A percentile compares a stretch with the other conserved stretches of the same genome.
phyloP scores from a whole-genome alignment of 2,888 invertebrate genomes.

The Icerya purchasi region DNA sequence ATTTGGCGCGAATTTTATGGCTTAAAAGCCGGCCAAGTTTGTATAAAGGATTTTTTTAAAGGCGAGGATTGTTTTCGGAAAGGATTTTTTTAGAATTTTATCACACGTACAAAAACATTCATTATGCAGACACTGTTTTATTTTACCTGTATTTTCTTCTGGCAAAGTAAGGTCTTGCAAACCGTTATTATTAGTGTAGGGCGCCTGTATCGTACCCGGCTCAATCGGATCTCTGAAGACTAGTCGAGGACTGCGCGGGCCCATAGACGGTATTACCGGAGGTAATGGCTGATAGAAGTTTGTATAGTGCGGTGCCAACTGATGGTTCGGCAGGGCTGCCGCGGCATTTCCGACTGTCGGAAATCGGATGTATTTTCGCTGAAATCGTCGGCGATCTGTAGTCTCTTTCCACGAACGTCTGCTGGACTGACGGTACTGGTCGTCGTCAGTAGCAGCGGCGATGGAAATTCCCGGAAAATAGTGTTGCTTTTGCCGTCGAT shows the following conservation, averaged over 20 bases:
- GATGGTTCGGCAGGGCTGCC: constrained; percentile 8
- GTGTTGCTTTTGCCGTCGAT: no score
- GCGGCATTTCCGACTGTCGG: constrained; percentile 7
- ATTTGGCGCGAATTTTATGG: no score
- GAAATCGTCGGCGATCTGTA: neutral
- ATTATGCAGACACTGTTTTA: neutral
- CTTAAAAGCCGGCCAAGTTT: no score
- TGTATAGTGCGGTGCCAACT: no score
- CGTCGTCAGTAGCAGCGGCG: no score
- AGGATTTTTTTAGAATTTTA: no score
- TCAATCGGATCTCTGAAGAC: constrained; percentile 21
- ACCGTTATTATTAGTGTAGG: constrained; percentile 16
- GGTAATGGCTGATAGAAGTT: constrained; percentile 11
- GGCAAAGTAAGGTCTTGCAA: constrained; percentile 15
- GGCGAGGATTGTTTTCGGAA: no score
- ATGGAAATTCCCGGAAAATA: no score
- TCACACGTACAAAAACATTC: no score
- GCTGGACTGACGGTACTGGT: no score
- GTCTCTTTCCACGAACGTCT: no score
- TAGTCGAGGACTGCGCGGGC: constrained; percentile 21
- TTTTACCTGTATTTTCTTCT: constrained; percentile 15
- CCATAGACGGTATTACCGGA: constrained; percentile 17
- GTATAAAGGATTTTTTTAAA: no score
- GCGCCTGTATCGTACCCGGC: constrained; percentile 19
- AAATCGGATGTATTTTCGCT: neutral